phyloP scores from a whole-genome alignment of 2,888 invertebrate genomes.

The Drosophila incognita region DNA sequence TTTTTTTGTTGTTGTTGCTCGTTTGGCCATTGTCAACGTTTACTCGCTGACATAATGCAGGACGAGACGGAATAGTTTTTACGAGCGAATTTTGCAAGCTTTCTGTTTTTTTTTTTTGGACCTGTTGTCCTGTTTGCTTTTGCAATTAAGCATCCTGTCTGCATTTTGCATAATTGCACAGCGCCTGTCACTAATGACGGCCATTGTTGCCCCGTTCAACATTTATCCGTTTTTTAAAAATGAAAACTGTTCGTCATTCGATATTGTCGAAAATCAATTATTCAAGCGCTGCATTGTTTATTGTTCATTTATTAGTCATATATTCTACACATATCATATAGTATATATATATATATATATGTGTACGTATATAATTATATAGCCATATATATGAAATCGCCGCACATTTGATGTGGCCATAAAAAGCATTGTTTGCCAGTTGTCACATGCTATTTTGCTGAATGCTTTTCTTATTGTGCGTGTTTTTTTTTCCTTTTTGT shows the following conservation, averaged over 20 bases:
- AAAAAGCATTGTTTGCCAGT: slow-evolving; percentile 72
- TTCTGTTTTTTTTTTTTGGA: not conserved
- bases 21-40: slow-evolving; percentile 40
- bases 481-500: slow-evolving; percentile 26
- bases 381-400: slow-evolving; percentile 21
- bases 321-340: slow-evolving; percentile 15
- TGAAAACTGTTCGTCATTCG: slow-evolving; percentile 22
- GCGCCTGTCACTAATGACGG: slow-evolving; percentile 16
- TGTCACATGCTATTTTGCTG: slow-evolving; percentile 65
- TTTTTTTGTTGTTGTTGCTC: slow-evolving; percentile 47
- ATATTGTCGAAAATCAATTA: slow-evolving; percentile 43
- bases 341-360: slow-evolving; percentile 9
- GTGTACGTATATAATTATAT: not conserved
- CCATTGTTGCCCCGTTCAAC: slow-evolving; percentile 8
- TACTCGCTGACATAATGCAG: slow-evolving; percentile 41
- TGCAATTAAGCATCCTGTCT: slow-evolving; percentile 50
- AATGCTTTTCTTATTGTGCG: slow-evolving; percentile 43
- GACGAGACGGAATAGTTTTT: slow-evolving; percentile 27
- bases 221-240: slow-evolving; percentile 2
- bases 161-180: slow-evolving; percentile 39
- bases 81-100: slow-evolving; percentile 13
- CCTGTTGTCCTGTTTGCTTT: slow-evolving; percentile 20
- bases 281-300: slow-evolving; percentile 37
- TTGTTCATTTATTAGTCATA: slow-evolving; percentile 41
- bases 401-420: slow-evolving; percentile 65